A percentile compares a stretch with the other conserved stretches of the same genome.
These are phyloP conservation scores for Malurus cyaneus DNA, from an alignment of 2,113 vertebrate genomes.

Conservation along the genomic window DNA sequence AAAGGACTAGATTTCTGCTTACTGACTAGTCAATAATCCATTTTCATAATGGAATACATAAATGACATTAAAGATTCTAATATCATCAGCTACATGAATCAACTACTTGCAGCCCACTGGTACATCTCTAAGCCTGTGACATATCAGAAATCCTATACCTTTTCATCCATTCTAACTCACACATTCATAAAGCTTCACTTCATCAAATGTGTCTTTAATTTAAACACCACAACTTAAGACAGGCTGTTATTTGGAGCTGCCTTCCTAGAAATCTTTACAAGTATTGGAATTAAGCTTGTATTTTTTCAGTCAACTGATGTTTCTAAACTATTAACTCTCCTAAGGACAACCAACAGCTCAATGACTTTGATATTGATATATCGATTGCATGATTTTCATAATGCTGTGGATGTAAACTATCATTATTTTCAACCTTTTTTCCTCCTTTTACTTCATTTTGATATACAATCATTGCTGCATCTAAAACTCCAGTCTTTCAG, in stretches of 20 bases:
- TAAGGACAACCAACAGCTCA: not conserved
- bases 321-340: not conserved
- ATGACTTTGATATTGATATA: not conserved
- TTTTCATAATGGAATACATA: conserved; percentile 45
- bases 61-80: conserved; percentile 21
- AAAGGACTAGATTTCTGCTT: not conserved
- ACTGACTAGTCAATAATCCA: conserved; percentile 47
- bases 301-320: not conserved
- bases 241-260: not conserved
- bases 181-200: conserved; percentile 18
- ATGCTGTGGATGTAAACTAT: not conserved
- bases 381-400: not conserved
- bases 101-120: not conserved
- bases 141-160: not conserved
- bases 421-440: not conserved
- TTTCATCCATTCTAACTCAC: not conserved
- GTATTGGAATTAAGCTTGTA: not conserved
- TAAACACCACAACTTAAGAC: not conserved
- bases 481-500: not conserved
- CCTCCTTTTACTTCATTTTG: not conserved
- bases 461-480: not conserved
- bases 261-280: not conserved
- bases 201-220: conserved; percentile 32
- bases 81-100: not conserved
- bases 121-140: not conserved